Conservation (phyloP, 2,113 vertebrate genomes). For the Pandion haliaetus region DNA sequence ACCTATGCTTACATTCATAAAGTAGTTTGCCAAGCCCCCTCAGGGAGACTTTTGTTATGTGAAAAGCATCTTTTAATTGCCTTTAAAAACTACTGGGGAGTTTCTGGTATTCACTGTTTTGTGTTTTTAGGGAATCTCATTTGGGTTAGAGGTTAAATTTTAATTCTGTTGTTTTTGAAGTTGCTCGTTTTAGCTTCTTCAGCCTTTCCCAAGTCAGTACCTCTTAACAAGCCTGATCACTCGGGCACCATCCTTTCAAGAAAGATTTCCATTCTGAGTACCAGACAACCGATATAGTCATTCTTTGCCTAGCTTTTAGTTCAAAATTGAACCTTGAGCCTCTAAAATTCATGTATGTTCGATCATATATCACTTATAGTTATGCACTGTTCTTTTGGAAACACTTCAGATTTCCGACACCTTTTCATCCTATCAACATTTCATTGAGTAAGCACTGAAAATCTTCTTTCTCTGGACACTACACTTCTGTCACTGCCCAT, state of each 20-base stretch:
- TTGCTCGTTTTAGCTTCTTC: neutral
- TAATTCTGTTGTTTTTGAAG: neutral
- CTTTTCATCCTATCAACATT: neutral
- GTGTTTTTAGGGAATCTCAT: neutral
- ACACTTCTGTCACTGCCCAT: neutral
- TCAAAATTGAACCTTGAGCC: neutral
- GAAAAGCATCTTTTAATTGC: neutral
- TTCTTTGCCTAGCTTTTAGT: neutral
- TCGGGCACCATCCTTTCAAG: neutral
- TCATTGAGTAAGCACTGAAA: neutral
- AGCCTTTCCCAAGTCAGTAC: neutral
- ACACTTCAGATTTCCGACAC: neutral
- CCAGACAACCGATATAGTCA: neutral
- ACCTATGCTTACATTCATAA: neutral
- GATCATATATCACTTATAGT: neutral
- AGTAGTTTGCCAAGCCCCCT: neutral
- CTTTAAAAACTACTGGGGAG: neutral
- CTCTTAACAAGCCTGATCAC: neutral
- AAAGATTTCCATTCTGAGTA: neutral
- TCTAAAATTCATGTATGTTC: neutral
- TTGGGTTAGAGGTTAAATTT: neutral
- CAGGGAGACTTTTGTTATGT: neutral
- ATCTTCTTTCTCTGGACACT: neutral
- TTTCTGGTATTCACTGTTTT: neutral
- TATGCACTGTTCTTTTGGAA: neutral